phyloP scores from a whole-genome alignment of 2,797 vertebrate species.

The Pipistrellus nathusii region DNA sequence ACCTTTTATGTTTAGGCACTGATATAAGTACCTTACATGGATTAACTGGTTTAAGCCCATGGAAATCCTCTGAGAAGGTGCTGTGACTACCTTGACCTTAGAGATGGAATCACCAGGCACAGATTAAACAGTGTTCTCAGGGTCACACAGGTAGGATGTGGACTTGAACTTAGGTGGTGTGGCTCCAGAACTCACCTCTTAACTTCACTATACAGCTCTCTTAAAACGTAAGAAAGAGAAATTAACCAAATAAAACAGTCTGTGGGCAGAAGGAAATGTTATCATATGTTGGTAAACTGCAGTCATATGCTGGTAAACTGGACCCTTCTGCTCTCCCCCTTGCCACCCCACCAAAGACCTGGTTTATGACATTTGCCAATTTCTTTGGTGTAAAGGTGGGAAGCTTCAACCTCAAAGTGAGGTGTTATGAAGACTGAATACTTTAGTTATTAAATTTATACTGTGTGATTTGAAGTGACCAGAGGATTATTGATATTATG shows the following conservation, averaged over 20 bases:
- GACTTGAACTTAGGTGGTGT: neutral
- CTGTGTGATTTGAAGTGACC: neutral
- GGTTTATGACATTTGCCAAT: neutral
- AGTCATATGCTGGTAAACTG: neutral
- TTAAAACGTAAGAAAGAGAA: neutral
- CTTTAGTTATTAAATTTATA: neutral
- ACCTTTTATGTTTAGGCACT: neutral
- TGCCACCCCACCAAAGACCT: neutral
- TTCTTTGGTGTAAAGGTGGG: neutral
- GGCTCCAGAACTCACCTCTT: neutral
- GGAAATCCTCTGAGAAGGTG: neutral
- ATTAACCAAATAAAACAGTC: neutral
- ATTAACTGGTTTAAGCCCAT: neutral
- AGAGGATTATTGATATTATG: neutral
- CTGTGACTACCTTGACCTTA: neutral
- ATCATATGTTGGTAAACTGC: neutral
- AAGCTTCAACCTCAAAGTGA: constrained; percentile 28
- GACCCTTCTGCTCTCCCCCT: neutral
- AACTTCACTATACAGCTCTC: neutral
- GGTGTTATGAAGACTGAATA: neutral
- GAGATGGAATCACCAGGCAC: neutral
- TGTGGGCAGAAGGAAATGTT: neutral
- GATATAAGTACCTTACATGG: neutral
- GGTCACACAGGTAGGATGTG: neutral
- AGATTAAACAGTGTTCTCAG: neutral